These are phyloP conservation scores for Eudemis profundana DNA, from an alignment of 2,888 invertebrate species.

Conservation along the genomic window DNA sequence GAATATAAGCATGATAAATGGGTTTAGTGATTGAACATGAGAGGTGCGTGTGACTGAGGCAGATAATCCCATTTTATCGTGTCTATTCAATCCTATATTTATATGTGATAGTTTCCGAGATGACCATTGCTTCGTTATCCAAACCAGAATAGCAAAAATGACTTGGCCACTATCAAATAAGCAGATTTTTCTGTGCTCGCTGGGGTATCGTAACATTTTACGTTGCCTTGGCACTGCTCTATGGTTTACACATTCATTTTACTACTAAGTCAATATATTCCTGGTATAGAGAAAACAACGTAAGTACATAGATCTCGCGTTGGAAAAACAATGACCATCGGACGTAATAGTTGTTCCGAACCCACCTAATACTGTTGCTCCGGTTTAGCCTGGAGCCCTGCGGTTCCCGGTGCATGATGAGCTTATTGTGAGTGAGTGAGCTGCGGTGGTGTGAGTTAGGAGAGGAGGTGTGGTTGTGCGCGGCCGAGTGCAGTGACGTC, in stretches of 20 bases:
- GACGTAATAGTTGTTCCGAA: slow-evolving; percentile 46
- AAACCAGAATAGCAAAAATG: no score
- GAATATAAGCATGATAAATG: slow-evolving; percentile 39
- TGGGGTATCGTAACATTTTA: no score
- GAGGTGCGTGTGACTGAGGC: slow-evolving; percentile 4
- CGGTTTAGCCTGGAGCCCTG: slow-evolving; percentile 90
- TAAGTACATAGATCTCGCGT: no score
- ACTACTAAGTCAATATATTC: no score
- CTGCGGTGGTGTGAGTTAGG: slow-evolving; percentile 88
- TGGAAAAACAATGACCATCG: neutral
- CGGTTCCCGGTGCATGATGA: slow-evolving; percentile 85
- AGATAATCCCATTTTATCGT: neutral
- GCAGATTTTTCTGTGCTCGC: no score
- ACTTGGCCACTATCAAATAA: no score
- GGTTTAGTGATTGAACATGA: slow-evolving; percentile 21
- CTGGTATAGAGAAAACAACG: no score
- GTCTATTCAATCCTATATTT: neutral
- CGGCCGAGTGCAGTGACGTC: slow-evolving; percentile 91
- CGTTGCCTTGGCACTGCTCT: neutral
- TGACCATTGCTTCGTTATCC: no score
- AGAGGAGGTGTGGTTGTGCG: slow-evolving; percentile 89
- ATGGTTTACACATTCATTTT: no score
- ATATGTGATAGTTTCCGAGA: neutral
- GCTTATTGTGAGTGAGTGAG: slow-evolving; percentile 87
- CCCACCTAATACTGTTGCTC: slow-evolving; percentile 96